A percentile compares a stretch with the other conserved stretches of the same genome.
Evolutionary conservation across 1,140 invertebrate genomes (phyloP).

Genomic region (Sycophaga agraensis): DNA sequence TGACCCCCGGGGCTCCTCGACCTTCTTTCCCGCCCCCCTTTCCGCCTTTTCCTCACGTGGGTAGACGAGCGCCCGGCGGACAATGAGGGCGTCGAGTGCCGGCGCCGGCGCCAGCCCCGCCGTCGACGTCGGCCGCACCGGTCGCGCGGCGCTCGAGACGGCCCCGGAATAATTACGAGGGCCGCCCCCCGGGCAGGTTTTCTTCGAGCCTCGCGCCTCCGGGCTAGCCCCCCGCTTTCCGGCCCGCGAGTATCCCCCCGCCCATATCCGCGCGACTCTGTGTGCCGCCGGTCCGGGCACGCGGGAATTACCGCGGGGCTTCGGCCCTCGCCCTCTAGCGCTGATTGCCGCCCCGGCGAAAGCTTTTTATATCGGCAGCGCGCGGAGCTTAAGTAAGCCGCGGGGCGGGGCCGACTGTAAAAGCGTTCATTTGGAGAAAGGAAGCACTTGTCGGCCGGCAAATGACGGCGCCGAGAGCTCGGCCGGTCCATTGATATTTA

Average conservation of each 20-base stretch:
- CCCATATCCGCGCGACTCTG: not conserved
- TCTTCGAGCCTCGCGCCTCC: not conserved
- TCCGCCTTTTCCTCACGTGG: not conserved
- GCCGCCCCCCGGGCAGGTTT: constrained; percentile 27
- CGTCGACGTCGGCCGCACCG: not conserved
- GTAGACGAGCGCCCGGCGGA: not conserved
- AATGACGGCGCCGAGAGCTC: too few relatives aligned
- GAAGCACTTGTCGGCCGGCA: too few relatives aligned
- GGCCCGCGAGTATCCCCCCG: not conserved
- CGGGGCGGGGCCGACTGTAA: too few relatives aligned
- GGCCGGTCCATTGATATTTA: too few relatives aligned
- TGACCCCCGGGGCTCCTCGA: constrained; percentile 14
- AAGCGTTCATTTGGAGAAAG: too few relatives aligned
- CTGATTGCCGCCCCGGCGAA: too few relatives aligned
- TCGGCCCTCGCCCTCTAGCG: too few relatives aligned
- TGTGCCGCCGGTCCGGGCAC: too few relatives aligned
- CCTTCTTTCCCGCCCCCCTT: constrained; percentile 7
- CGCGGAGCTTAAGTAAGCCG: too few relatives aligned
- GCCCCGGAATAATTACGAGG: constrained; percentile 42
- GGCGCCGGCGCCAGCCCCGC: not conserved
- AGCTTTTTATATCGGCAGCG: too few relatives aligned
- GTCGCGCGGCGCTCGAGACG: constrained; percentile 2
- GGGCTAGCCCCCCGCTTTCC: not conserved
- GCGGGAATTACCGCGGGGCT: too few relatives aligned
- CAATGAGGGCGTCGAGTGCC: constrained; percentile 25